Base-by-base conservation (phyloP, 2,113 vertebrate genomes). In the Corythornis vintsioides region DNA sequence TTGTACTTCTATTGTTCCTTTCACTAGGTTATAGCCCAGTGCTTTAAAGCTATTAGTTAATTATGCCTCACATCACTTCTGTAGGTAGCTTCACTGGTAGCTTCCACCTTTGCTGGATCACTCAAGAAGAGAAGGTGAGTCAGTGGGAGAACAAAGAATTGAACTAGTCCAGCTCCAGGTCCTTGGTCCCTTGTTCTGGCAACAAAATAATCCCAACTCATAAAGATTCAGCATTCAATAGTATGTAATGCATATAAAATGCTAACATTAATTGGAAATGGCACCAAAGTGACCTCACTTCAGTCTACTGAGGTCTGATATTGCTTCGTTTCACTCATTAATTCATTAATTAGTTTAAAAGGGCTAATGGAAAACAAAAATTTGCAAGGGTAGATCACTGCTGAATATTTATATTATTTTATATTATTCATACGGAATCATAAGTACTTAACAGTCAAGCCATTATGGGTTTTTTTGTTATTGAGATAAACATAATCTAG, bases 311-410 rank as follows among this genome's bases (percentile, higher is more conserved):
- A 92, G 89, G 93, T 95, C 94, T 94, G 86, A 93, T 96, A 92
- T 90, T 93, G 75, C 93, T 95, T 89, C 89, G 82, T 96, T 74
- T 90, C 77, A 65, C 63, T 96, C 90, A 95, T 95, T 96, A 94
- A 95, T 96, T 93, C 95, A 95, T 96, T 95, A 96, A 96, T 96
- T 96, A 94, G 86, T 95, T 93, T 96, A 92, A 96, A 95, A 90
- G 91, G 63, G 84, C 89, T 95, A 95, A 96, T 96, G 93, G 89
- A 96, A 96, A 95, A 96, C 93, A 96, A 96, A 96, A 96, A 96
- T 96, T 96, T 96, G 74, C 95, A 55, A 60, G 74, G 50, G 29
- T 82, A 76, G 57, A 89, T 82, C 0, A 0, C 81, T 96, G 83
- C 86, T 96, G 92, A 96, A 95, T 96, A 96, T 95, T 95, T 96